Conservation (phyloP, 2,888 invertebrate genomes). For the Carpatolechia fugitivella region DNA sequence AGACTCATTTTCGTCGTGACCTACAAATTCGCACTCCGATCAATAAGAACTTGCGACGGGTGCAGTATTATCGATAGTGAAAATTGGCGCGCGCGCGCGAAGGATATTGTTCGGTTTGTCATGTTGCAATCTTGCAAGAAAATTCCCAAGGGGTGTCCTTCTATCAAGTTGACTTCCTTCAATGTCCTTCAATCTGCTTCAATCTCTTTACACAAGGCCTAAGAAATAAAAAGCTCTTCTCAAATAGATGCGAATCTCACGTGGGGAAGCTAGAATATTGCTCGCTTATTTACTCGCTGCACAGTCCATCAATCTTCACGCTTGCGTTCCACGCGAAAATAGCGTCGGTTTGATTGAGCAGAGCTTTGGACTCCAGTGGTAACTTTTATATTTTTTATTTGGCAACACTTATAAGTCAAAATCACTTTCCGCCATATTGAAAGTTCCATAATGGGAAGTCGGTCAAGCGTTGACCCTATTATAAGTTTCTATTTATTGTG, state of each 20-base stretch:
- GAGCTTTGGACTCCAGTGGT: not conserved
- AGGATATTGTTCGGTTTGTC: constrained; percentile 32
- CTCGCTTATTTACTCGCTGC: no score
- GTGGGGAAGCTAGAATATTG: no score
- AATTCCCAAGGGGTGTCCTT: constrained; percentile 16
- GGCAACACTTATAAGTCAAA: constrained; percentile 60
- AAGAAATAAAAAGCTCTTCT: not conserved
- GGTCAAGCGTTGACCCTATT: constrained; percentile 74
- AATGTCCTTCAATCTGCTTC: not conserved
- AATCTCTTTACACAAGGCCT: not conserved
- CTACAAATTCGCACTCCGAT: constrained; percentile 52
- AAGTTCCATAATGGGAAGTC: constrained; percentile 71
- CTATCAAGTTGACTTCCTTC: not conserved
- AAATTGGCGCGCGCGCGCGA: constrained; percentile 76
- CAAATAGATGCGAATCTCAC: no score
- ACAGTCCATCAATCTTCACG: no score
- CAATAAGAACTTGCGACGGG: constrained; percentile 50
- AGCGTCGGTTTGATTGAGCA: not conserved
- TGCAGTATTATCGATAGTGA: constrained; percentile 55
- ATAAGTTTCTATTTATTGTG: constrained; percentile 54
- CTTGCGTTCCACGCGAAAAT: no score
- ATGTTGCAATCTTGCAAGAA: constrained; percentile 41
- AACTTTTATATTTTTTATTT: constrained; percentile 15
- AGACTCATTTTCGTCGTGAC: constrained; percentile 63
- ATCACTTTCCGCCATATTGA: constrained; percentile 70